These are phyloP conservation scores for Echinarachnius parma DNA, from an alignment of 53 echinoderm and acorn worm species.

Conservation along the genomic window DNA sequence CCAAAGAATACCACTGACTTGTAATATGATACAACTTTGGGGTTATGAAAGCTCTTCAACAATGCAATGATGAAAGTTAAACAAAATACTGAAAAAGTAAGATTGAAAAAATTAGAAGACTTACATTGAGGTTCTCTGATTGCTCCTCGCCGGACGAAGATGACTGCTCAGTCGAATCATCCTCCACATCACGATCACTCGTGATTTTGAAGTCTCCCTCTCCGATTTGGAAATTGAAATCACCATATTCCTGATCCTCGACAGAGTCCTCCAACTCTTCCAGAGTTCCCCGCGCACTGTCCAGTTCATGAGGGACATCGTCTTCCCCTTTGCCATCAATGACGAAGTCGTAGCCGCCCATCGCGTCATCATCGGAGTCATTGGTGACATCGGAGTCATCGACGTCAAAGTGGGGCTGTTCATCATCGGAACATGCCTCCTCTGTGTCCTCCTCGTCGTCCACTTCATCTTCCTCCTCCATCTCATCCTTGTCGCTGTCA, in stretches of 20 bases:
- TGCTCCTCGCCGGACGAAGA: constrained; percentile 34
- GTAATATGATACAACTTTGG: too few relatives aligned
- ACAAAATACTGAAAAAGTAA: too few relatives aligned
- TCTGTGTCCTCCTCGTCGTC: constrained; percentile 13
- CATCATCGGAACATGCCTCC: too few relatives aligned
- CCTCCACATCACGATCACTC: background rate
- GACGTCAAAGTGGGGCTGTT: constrained; percentile 24
- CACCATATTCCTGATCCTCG: constrained; percentile 30
- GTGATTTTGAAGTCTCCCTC: background rate
- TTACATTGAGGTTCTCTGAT: background rate
- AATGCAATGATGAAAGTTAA: too few relatives aligned
- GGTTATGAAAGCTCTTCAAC: too few relatives aligned
- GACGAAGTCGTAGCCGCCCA: constrained; percentile 22
- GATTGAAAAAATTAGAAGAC: background rate
- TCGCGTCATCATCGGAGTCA: constrained; percentile 27
- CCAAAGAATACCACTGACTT: too few relatives aligned
- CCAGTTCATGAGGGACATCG: constrained; percentile 39
- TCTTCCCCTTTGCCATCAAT: constrained; percentile 14
- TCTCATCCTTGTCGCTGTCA: constrained; percentile 20
- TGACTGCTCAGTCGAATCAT: constrained; percentile 27
- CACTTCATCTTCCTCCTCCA: background rate
- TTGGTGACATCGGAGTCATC: constrained; percentile 37
- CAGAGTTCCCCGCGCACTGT: constrained; percentile 45
- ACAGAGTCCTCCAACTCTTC: constrained; percentile 36
- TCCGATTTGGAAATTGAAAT: constrained; percentile 1